phyloP scores from a whole-genome alignment of 2,797 vertebrate species.

The Bradypodion pumilum region DNA sequence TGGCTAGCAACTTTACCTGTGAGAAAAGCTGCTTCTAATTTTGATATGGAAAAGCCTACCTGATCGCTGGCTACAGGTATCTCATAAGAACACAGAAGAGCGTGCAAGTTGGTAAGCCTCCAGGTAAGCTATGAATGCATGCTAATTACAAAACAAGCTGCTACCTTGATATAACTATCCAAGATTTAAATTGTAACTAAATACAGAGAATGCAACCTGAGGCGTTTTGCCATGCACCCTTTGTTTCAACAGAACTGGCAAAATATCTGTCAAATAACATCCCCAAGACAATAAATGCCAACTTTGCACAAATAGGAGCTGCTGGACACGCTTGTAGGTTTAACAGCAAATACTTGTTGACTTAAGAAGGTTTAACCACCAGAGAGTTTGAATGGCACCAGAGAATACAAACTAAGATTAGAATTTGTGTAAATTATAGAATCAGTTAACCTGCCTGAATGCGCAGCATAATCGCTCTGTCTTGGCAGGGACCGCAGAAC shows the following conservation, averaged over 20 bases:
- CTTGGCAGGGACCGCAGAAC: neutral
- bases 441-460: neutral
- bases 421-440: constrained; percentile 1
- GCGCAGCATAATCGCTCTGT: neutral
- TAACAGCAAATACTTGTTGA: neutral
- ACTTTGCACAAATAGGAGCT: too few relatives aligned
- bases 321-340: neutral
- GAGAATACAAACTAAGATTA: constrained; percentile 14
- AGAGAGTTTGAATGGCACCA: neutral
- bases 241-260: neutral
- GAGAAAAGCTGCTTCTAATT: neutral
- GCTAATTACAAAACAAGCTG: constrained; percentile 11
- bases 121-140: neutral
- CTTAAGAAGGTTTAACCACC: neutral
- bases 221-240: neutral
- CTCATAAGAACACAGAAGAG: neutral
- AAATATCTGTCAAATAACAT: too few relatives aligned
- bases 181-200: neutral
- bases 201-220: neutral
- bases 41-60: neutral
- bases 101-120: neutral
- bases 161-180: neutral
- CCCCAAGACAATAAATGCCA: neutral
- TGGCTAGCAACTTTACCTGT: neutral
- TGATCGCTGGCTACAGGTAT: neutral